A percentile compares a stretch with the other conserved stretches of the same genome.
These are phyloP conservation scores for Loripinus fragilis DNA, from an alignment of 2,888 invertebrate species.

Conservation along the genomic window DNA sequence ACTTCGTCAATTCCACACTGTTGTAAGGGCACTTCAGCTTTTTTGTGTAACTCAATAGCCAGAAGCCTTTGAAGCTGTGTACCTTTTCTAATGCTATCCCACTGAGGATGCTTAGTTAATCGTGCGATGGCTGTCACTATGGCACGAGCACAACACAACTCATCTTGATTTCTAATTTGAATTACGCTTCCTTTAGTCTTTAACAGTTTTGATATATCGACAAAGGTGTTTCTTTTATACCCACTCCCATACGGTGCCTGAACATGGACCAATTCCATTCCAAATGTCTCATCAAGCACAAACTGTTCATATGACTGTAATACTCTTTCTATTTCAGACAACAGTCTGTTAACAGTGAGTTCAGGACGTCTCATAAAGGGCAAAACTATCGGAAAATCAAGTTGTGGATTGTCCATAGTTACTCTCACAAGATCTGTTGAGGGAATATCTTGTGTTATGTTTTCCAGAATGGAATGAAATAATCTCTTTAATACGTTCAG, in stretches of 20 bases:
- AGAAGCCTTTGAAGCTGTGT: conserved; percentile 30
- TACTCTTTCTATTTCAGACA: conserved; percentile 52
- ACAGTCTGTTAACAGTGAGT: conserved; percentile 37
- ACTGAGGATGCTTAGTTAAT: conserved; percentile 34
- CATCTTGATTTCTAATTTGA: conserved; percentile 32
- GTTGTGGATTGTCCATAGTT: conserved; percentile 41
- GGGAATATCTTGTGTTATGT: conserved; percentile 20
- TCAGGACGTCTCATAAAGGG: conserved; percentile 40
- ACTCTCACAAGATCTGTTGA: conserved; percentile 46
- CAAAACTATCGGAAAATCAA: conserved; percentile 46
- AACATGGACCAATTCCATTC: conserved; percentile 33
- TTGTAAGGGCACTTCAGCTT: conserved; percentile 22
- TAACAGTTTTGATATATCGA: conserved; percentile 27
- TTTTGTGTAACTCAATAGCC: conserved; percentile 25
- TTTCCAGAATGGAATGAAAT: conserved; percentile 34
- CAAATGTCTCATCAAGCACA: conserved; percentile 38
- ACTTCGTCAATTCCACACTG: conserved; percentile 35
- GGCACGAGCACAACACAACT: conserved; percentile 43
- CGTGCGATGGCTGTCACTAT: conserved; percentile 40
- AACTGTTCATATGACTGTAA: conserved; percentile 51
- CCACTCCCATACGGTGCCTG: conserved; percentile 20
- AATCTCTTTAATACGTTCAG: conserved; percentile 27
- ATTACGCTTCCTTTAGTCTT: conserved; percentile 27
- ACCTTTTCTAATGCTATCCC: conserved; percentile 39
- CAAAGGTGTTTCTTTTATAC: conserved; percentile 12